Evolutionary conservation across 2,797 vertebrate species (phyloP).

Genomic region (Sphaeramia orbicularis): DNA sequence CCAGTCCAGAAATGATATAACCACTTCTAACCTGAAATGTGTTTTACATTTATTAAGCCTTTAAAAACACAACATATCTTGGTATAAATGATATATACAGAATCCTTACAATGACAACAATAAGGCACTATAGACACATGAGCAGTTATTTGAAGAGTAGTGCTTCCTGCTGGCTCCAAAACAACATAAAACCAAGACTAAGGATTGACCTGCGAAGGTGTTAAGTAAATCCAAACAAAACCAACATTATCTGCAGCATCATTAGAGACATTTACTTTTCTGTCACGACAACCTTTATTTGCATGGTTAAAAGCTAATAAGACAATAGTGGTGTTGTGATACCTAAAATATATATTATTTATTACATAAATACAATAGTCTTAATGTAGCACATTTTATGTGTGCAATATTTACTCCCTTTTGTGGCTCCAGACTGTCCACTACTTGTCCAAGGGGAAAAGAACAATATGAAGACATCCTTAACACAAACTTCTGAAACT

Average conservation of each 20-base stretch:
- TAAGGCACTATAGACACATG: conserved; percentile 81
- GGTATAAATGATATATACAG: conserved; percentile 76
- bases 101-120: conserved; percentile 70
- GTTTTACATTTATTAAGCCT: conserved; percentile 81
- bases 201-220: conserved; percentile 27
- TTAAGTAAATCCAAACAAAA: conserved; percentile 50
- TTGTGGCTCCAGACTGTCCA: conserved; percentile 65
- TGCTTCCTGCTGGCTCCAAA: conserved; percentile 54
- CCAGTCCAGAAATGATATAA: conserved; percentile 54
- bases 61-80: conserved; percentile 68
- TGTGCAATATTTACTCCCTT: conserved; percentile 73
- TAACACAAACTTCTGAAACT: conserved; percentile 63
- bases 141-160: conserved; percentile 48
- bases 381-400: conserved; percentile 69
- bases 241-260: conserved; percentile 37
- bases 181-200: conserved; percentile 37
- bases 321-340: conserved; percentile 87
- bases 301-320: conserved; percentile 80
- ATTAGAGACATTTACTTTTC: conserved; percentile 49
- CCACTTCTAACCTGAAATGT: conserved; percentile 70
- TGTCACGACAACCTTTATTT: conserved; percentile 76
- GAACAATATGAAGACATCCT: conserved; percentile 50
- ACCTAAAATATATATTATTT: conserved; percentile 88
- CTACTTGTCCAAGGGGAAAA: conserved; percentile 70
- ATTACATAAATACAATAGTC: conserved; percentile 84